Conservation (phyloP, 2,797 vertebrate genomes). For the Pseudomugil gertrudae region DNA sequence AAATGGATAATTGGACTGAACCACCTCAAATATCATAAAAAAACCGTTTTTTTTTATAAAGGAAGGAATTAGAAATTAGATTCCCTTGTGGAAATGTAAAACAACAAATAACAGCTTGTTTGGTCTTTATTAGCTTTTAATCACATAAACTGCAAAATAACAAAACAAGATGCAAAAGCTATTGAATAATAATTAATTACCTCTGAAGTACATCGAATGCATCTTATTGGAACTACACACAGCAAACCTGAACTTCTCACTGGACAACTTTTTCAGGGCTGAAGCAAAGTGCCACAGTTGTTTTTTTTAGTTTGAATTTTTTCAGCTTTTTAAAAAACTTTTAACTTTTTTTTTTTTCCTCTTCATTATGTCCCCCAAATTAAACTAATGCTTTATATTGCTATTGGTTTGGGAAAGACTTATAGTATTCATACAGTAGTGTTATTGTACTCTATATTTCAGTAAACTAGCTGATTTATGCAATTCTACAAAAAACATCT, state of each 20-base stretch:
- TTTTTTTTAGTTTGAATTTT: background rate
- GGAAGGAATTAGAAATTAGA: background rate
- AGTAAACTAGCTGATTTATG: background rate
- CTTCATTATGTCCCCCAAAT: background rate
- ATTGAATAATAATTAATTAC: background rate
- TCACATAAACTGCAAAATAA: background rate
- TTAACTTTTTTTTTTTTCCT: background rate
- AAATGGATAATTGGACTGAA: background rate
- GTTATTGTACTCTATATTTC: background rate
- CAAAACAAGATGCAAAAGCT: background rate
- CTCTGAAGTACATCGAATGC: background rate
- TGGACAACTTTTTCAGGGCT: background rate
- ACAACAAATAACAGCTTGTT: background rate
- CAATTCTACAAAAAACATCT: background rate
- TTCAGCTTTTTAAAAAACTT: background rate
- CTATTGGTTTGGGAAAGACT: background rate
- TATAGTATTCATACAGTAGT: background rate
- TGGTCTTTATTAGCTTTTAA: background rate
- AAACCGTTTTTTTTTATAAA: too few relatives aligned
- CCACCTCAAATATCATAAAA: background rate
- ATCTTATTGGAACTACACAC: background rate
- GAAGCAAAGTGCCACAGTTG: background rate
- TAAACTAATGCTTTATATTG: background rate
- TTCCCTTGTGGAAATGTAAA: background rate
- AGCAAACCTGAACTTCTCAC: background rate